Conservation (phyloP, 2,113 vertebrate genomes). For the Ptilonorhynchus violaceus region DNA sequence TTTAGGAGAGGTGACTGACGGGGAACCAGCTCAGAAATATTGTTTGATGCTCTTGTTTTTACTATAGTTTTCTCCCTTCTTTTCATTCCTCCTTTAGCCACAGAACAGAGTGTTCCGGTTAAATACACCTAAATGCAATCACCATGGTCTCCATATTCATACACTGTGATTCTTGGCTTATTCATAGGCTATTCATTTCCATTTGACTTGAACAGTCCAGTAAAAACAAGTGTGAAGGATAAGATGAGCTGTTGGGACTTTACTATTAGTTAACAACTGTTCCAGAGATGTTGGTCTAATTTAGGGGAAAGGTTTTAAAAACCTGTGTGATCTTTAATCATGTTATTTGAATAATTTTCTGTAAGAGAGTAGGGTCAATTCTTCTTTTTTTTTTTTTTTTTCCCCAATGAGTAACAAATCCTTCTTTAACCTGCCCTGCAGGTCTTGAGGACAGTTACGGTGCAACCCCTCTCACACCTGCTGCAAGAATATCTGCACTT, state of each 20-base stretch:
- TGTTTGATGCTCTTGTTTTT: neutral
- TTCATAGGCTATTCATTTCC: neutral
- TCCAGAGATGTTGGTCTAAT: neutral
- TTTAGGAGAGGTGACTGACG: constrained; percentile 78
- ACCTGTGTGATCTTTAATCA: rapidly evolving
- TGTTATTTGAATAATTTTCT: neutral
- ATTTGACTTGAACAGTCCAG: neutral
- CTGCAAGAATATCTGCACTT: constrained; percentile 94
- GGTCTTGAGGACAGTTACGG: constrained; percentile 79
- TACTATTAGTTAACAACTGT: neutral
- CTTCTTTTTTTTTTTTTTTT: no score
- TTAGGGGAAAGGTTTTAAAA: neutral
- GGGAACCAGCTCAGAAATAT: neutral
- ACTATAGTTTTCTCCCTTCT: neutral
- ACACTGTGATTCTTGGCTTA: neutral
- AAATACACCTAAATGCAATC: neutral
- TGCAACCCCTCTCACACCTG: constrained; percentile 90
- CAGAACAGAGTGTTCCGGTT: neutral
- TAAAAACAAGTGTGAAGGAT: neutral
- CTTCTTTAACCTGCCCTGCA: neutral
- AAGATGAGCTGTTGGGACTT: neutral
- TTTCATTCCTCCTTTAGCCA: neutral
- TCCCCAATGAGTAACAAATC: neutral
- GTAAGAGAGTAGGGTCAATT: neutral
- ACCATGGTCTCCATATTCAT: neutral